phyloP scores from a whole-genome alignment of 2,888 invertebrate species.

The Bugula neritina region DNA sequence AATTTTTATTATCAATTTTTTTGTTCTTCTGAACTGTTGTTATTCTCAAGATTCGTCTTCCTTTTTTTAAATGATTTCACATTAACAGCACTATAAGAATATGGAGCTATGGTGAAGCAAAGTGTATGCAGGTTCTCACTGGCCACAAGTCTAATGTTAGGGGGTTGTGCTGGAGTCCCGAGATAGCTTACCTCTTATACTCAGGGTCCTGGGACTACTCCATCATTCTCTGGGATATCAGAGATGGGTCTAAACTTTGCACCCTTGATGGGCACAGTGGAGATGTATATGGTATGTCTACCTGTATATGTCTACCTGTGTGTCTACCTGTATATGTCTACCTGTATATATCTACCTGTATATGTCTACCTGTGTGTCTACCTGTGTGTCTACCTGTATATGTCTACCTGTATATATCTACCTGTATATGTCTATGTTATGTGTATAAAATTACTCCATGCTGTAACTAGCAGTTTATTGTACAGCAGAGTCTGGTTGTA shows the following conservation, averaged over 20 bases:
- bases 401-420: no score
- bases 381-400: no score
- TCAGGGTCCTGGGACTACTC: conserved; percentile 55
- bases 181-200: conserved; percentile 52
- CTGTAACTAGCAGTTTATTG: no score
- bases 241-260: conserved; percentile 52
- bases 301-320: not conserved
- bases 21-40: no score
- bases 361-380: no score
- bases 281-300: conserved; percentile 53
- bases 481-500: no score
- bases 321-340: not conserved
- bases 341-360: no score
- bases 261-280: conserved; percentile 53
- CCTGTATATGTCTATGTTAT: no score
- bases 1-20: no score
- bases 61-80: no score
- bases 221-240: conserved; percentile 53
- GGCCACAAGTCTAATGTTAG: conserved; percentile 53
- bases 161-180: conserved; percentile 53
- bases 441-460: no score
- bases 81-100: conserved; percentile 41
- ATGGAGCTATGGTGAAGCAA: conserved; percentile 50
- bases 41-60: no score
- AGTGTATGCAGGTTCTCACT: conserved; percentile 45